A percentile compares a stretch with the other conserved stretches of the same genome.
Conservation (phyloP, 2,888 invertebrate species). For the Chrysolina haemoptera region DNA sequence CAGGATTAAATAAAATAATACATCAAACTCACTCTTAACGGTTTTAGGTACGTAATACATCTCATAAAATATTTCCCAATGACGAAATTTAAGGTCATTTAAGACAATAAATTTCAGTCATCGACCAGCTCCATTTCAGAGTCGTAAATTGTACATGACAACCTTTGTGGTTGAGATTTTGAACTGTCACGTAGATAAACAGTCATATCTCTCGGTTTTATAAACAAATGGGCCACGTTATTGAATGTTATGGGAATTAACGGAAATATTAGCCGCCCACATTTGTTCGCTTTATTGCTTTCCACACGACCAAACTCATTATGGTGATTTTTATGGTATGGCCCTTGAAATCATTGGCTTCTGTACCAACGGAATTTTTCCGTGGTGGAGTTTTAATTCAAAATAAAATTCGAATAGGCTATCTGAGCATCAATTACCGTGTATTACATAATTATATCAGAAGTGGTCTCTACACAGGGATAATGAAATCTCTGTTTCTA, state of each 20-base stretch:
- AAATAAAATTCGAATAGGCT: too few species aligned
- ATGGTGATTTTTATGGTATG: background rate
- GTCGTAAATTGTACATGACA: slow-evolving; percentile 6
- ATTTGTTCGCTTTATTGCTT: background rate
- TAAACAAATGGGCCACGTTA: slow-evolving; percentile 7
- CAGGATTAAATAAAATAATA: background rate
- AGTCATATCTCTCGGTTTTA: background rate
- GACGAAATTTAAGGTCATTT: slow-evolving; percentile 18
- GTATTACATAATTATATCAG: too few species aligned
- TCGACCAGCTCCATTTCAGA: slow-evolving; percentile 2
- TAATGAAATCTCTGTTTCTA: too few species aligned
- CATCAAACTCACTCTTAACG: background rate
- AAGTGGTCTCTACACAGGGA: too few species aligned
- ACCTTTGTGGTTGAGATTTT: background rate
- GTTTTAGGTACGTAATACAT: slow-evolving; percentile 2
- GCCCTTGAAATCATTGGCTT: background rate
- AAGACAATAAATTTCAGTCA: slow-evolving; percentile 11
- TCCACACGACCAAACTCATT: background rate
- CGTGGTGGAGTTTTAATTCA: background rate
- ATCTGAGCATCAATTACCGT: too few species aligned
- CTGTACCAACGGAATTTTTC: background rate
- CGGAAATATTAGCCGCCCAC: slow-evolving; percentile 10
- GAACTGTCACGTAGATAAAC: slow-evolving; percentile 4
- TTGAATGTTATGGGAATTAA: slow-evolving; percentile 5
- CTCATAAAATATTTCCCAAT: background rate